A percentile compares a stretch with the other conserved stretches of the same genome.
Evolutionary conservation across 2,113 vertebrate genomes (phyloP).

Genomic region (Dipodomys merriami): DNA sequence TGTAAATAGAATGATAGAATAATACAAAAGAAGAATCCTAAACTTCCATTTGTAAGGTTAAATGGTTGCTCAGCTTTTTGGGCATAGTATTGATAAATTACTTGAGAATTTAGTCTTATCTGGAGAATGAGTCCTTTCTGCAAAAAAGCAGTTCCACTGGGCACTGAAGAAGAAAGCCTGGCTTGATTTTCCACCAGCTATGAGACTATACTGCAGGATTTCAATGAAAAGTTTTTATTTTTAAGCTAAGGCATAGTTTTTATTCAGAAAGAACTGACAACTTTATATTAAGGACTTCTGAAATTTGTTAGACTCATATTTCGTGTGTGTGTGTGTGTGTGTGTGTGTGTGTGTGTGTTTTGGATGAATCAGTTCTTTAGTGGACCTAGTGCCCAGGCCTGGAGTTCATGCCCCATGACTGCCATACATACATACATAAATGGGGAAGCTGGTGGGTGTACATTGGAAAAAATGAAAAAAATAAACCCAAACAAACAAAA

Average conservation of each 20-base stretch:
- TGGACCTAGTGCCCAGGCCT: background rate
- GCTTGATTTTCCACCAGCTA: background rate
- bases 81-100: background rate
- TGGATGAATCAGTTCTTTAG: background rate
- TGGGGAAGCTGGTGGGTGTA: background rate
- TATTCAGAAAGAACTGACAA: conserved; percentile 5
- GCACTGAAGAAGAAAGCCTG: conserved; percentile 5
- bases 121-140: background rate
- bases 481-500: background rate
- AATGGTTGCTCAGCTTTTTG: background rate
- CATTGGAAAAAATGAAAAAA: background rate
- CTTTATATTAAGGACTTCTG: background rate
- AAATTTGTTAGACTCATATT: background rate
- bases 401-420: no score
- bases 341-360: background rate
- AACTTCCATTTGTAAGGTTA: background rate
- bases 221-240: conserved; percentile 28
- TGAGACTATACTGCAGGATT: background rate
- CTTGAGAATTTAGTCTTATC: background rate
- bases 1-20: background rate
- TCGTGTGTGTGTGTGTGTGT: background rate
- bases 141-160: background rate
- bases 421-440: background rate
- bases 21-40: background rate
- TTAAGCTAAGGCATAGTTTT: background rate